These are phyloP conservation scores for Wiebesia pumilae DNA, from an alignment of 1,140 invertebrate species.

Conservation along the genomic window DNA sequence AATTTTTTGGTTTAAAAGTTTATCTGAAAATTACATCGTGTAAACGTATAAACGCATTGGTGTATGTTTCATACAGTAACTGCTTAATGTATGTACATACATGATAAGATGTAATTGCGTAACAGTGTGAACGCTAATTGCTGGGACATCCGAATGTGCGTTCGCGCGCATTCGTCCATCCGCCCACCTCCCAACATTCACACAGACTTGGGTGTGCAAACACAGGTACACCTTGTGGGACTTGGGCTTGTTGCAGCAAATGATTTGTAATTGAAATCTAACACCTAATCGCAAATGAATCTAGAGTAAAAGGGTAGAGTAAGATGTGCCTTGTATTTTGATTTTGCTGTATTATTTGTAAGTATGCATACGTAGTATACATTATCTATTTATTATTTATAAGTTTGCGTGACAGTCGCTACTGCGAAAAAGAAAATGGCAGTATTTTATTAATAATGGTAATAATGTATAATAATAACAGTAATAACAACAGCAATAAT, in stretches of 20 bases:
- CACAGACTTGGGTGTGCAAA: background rate
- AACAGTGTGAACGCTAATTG: slow-evolving; percentile 54
- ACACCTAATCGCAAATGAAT: slow-evolving; percentile 32
- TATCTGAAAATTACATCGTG: background rate
- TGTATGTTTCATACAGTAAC: background rate
- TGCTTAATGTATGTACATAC: background rate
- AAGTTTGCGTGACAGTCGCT: background rate
- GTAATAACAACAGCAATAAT: background rate
- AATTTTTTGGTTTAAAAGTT: background rate
- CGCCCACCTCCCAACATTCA: background rate
- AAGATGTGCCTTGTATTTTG: background rate
- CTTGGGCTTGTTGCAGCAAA: slow-evolving; percentile 3
- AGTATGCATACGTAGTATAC: background rate
- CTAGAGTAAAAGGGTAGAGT: background rate
- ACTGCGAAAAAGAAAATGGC: slow-evolving; percentile 19
- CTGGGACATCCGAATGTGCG: slow-evolving; percentile 16
- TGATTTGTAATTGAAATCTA: slow-evolving; percentile 49
- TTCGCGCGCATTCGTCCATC: background rate
- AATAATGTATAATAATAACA: background rate
- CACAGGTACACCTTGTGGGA: background rate
- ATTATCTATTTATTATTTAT: background rate
- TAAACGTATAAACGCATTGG: background rate
- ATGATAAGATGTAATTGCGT: slow-evolving; percentile 50
- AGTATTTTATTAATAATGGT: background rate
- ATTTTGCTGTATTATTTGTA: background rate